A percentile compares a stretch with the other conserved stretches of the same genome.
These are phyloP conservation scores for Drosophila cracens DNA, from an alignment of 2,888 invertebrate species.

Conservation along the genomic window DNA sequence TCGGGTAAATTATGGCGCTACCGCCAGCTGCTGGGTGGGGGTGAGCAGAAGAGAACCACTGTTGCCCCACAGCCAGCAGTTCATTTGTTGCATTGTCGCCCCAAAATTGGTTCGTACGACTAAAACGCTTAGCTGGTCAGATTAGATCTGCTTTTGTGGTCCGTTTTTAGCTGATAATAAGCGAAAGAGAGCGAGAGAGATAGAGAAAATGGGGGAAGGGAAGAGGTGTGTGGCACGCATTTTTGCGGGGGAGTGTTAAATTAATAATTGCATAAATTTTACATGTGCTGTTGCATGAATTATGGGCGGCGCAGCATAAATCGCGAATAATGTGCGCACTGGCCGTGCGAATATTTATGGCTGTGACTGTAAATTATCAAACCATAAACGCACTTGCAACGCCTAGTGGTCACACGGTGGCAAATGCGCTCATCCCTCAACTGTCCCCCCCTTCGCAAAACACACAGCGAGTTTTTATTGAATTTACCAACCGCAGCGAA, in stretches of 20 bases:
- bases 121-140: constrained; percentile 57
- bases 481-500: constrained; percentile 28
- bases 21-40: constrained; percentile 9
- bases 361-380: constrained; percentile 84
- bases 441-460: background rate
- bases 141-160: constrained; percentile 57
- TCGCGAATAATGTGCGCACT: constrained; percentile 83
- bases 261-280: constrained; percentile 85
- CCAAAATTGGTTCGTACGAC: constrained; percentile 49
- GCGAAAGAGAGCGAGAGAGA: background rate
- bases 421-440: constrained; percentile 34
- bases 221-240: constrained; percentile 21
- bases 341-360: constrained; percentile 85
- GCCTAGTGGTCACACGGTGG: constrained; percentile 59
- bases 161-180: constrained; percentile 39
- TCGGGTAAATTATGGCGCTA: constrained; percentile 72
- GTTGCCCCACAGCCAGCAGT: constrained; percentile 29
- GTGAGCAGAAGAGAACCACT: background rate
- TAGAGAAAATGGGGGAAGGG: background rate
- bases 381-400: constrained; percentile 83
- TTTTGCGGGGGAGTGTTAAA: constrained; percentile 80
- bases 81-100: constrained; percentile 68
- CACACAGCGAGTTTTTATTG: constrained; percentile 36
- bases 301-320: constrained; percentile 82
- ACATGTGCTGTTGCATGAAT: constrained; percentile 84